Conservation (phyloP, 1,140 invertebrate species). For the Zaprionus nigranus region DNA sequence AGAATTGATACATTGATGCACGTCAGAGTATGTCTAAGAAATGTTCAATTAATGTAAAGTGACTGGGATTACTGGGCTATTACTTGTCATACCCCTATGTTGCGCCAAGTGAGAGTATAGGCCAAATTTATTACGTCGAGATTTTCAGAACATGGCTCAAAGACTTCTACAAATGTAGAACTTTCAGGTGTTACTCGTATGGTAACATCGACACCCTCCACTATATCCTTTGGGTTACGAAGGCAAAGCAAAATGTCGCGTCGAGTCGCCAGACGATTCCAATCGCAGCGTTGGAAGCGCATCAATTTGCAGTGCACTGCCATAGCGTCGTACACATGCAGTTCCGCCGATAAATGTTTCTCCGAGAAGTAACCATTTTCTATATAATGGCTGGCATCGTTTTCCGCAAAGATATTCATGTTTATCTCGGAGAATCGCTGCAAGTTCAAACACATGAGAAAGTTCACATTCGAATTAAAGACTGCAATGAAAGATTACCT, state of each 20-base stretch:
- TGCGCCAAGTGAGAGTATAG: slow-evolving; percentile 67
- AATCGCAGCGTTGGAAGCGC: slow-evolving; percentile 56
- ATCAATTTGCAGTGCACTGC: slow-evolving; percentile 63
- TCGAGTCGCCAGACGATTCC: slow-evolving; percentile 73
- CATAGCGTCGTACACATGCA: slow-evolving; percentile 67
- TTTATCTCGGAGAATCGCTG: slow-evolving; percentile 66
- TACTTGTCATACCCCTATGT: slow-evolving; percentile 59
- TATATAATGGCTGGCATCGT: slow-evolving; percentile 72
- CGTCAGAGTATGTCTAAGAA: slow-evolving; percentile 58
- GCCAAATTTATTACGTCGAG: slow-evolving; percentile 33
- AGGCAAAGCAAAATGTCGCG: slow-evolving; percentile 64
- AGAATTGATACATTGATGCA: slow-evolving; percentile 74
- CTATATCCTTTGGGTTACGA: slow-evolving; percentile 40
- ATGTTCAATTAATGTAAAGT: background rate
- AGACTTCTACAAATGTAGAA: slow-evolving; percentile 71
- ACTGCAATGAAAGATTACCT: slow-evolving; percentile 33
- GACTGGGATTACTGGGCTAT: background rate
- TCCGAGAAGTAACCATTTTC: slow-evolving; percentile 75
- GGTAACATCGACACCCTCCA: slow-evolving; percentile 38
- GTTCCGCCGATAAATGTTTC: slow-evolving; percentile 70
- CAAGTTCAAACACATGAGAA: too few species aligned
- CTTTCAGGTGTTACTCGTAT: slow-evolving; percentile 65
- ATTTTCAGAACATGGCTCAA: slow-evolving; percentile 62
- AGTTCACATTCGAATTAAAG: too few species aligned
- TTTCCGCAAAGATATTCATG: slow-evolving; percentile 73